A percentile compares a stretch with the other conserved stretches of the same genome.
These are phyloP conservation scores for Macropis europaea DNA, from an alignment of 2,888 invertebrate genomes.

Conservation along the genomic window DNA sequence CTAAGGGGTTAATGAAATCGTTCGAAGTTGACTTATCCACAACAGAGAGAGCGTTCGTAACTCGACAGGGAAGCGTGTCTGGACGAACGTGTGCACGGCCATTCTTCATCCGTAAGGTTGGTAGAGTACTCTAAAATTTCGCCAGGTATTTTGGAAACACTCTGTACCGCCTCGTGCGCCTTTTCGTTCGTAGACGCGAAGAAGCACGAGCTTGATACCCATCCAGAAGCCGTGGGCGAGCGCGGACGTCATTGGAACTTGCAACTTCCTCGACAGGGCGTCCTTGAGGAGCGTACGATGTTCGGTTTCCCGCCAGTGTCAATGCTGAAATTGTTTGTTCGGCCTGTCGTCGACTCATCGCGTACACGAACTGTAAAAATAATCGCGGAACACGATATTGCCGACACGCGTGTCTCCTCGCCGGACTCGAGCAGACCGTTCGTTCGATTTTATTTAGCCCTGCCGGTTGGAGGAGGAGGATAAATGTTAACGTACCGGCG, in stretches of 20 bases:
- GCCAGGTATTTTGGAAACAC: background rate
- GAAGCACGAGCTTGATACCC: slow-evolving; percentile 48
- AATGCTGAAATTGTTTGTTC: slow-evolving; percentile 13
- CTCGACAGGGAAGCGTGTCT: too few relatives aligned
- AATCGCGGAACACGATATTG: slow-evolving; percentile 5
- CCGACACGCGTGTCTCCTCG: background rate
- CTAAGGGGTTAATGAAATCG: too few relatives aligned
- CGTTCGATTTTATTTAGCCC: slow-evolving; percentile 11
- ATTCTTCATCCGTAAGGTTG: too few relatives aligned
- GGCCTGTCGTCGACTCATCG: background rate
- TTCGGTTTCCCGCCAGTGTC: slow-evolving; percentile 37
- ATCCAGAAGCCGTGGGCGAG: slow-evolving; percentile 62
- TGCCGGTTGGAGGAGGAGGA: background rate
- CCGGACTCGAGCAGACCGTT: too few relatives aligned
- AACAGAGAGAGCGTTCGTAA: too few relatives aligned
- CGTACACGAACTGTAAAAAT: slow-evolving; percentile 24
- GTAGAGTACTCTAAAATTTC: too few relatives aligned
- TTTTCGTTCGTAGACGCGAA: slow-evolving; percentile 23
- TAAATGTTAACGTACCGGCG: slow-evolving; percentile 45
- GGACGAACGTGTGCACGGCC: too few relatives aligned
- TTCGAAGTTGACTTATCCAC: too few relatives aligned
- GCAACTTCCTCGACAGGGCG: slow-evolving; percentile 52
- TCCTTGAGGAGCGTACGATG: slow-evolving; percentile 49
- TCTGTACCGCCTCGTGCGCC: slow-evolving; percentile 2
- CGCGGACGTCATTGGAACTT: slow-evolving; percentile 50